Percentiles rank a stretch among this genome's conserved stretches.
These are phyloP conservation scores for Nyctalus aviator DNA, from an alignment of 2,797 vertebrate genomes.

Conservation along the genomic window DNA sequence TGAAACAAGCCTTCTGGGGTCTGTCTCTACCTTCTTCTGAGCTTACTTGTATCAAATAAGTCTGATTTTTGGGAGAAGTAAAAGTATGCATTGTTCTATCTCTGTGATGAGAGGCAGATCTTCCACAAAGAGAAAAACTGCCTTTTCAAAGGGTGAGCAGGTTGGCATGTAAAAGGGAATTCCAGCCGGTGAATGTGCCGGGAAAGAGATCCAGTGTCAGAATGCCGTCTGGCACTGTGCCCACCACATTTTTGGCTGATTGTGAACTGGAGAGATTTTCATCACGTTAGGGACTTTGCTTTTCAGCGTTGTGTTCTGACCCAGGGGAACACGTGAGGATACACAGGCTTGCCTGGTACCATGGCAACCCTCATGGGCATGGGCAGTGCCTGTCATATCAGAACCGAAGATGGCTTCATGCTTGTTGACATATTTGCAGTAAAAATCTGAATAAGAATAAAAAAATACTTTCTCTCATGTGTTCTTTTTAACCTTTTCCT, in stretches of 20 bases:
- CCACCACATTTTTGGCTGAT: constrained; percentile 56
- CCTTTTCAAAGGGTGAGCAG: constrained; percentile 62
- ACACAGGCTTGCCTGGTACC: not conserved
- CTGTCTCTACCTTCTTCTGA: constrained; percentile 60
- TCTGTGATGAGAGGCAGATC: constrained; percentile 73
- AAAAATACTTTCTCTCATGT: not conserved
- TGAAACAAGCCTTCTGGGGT: constrained; percentile 48
- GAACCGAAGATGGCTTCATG: not conserved
- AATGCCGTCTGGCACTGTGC: constrained; percentile 64
- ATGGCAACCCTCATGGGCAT: not conserved
- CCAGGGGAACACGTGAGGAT: not conserved
- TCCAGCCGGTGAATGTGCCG: constrained; percentile 63
- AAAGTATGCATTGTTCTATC: constrained; percentile 24
- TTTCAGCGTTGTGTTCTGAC: not conserved
- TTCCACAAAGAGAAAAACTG: constrained; percentile 52
- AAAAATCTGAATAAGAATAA: not conserved
- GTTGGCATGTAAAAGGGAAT: constrained; percentile 75
- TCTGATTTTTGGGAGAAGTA: constrained; percentile 51
- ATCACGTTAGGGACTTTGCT: constrained; percentile 3
- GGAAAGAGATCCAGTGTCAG: constrained; percentile 43
- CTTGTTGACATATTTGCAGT: not conserved
- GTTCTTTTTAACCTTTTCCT: not conserved
- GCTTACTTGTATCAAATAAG: constrained; percentile 22
- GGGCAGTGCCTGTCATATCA: not conserved
- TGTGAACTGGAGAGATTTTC: constrained; percentile 71